phyloP scores from a whole-genome alignment of 1,140 invertebrate genomes.

The Brachionus asplanchnoidis region DNA sequence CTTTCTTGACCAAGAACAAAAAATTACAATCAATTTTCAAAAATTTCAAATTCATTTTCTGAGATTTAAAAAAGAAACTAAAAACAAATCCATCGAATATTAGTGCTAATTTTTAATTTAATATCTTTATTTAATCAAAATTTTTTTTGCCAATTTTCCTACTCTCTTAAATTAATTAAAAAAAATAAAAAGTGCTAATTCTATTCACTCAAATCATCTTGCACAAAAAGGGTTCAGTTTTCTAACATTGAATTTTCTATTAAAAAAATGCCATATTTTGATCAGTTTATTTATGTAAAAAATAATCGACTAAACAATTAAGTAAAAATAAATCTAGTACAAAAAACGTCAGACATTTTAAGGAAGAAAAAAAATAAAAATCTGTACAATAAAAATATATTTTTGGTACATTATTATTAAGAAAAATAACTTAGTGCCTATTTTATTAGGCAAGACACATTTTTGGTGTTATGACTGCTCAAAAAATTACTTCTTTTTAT shows the following conservation, averaged over 20 bases:
- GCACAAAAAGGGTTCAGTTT: no score
- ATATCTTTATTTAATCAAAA: no score
- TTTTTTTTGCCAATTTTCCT: no score
- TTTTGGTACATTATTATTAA: background rate
- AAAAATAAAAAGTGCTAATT: no score
- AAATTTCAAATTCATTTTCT: no score
- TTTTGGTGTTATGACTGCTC: background rate
- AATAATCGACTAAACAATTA: background rate
- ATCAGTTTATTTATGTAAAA: background rate
- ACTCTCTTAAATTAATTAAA: no score
- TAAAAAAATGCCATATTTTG: background rate
- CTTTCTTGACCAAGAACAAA: no score
- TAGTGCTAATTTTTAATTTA: no score
- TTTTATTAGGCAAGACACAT: slow-evolving; percentile 2
- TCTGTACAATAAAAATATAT: background rate
- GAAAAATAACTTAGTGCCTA: background rate
- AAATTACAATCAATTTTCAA: no score
- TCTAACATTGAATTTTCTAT: background rate
- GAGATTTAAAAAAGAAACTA: no score
- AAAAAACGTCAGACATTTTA: background rate
- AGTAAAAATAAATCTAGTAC: background rate
- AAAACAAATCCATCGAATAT: no score
- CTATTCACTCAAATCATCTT: no score
- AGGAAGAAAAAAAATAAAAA: background rate
- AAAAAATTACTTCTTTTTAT: background rate